Evolutionary conservation across 2,888 invertebrate species (phyloP).

Genomic region (Unio delphinus): DNA sequence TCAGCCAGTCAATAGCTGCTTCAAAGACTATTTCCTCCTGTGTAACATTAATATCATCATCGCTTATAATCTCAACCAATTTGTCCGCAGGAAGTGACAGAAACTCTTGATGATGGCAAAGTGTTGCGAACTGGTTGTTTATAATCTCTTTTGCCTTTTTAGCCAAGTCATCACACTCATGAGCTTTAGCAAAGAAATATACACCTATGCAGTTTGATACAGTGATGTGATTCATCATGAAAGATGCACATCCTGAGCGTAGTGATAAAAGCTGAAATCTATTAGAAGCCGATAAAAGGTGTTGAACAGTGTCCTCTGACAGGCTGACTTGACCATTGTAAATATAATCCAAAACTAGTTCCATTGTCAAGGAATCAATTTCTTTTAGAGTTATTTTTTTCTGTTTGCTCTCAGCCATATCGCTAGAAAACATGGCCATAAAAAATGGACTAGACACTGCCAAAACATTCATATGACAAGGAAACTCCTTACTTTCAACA

Average conservation of each 20-base stretch:
- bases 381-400: conserved; percentile 61
- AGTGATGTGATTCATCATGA: conserved; percentile 67
- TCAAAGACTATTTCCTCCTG: conserved; percentile 65
- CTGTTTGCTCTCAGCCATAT: conserved; percentile 62
- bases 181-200: conserved; percentile 68
- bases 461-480: conserved; percentile 66
- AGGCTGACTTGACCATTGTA: conserved; percentile 64
- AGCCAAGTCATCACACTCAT: conserved; percentile 61
- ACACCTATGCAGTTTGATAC: conserved; percentile 68
- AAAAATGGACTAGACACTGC: conserved; percentile 69
- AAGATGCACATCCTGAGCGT: conserved; percentile 66
- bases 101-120: conserved; percentile 66
- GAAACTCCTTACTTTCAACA: conserved; percentile 58
- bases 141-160: conserved; percentile 61
- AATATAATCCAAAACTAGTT: conserved; percentile 66
- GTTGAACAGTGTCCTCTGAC: conserved; percentile 66
- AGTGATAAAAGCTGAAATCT: conserved; percentile 66
- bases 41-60: conserved; percentile 63
- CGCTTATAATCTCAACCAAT: conserved; percentile 64
- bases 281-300: conserved; percentile 68
- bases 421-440: conserved; percentile 67
- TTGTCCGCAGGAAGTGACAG: conserved; percentile 65
- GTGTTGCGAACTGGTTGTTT: conserved; percentile 52
- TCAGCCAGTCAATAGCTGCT: conserved; percentile 65
- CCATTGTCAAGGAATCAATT: conserved; percentile 61